phyloP scores from a whole-genome alignment of 2,797 vertebrate species.

The Tokudaia tokunoshimensis region DNA sequence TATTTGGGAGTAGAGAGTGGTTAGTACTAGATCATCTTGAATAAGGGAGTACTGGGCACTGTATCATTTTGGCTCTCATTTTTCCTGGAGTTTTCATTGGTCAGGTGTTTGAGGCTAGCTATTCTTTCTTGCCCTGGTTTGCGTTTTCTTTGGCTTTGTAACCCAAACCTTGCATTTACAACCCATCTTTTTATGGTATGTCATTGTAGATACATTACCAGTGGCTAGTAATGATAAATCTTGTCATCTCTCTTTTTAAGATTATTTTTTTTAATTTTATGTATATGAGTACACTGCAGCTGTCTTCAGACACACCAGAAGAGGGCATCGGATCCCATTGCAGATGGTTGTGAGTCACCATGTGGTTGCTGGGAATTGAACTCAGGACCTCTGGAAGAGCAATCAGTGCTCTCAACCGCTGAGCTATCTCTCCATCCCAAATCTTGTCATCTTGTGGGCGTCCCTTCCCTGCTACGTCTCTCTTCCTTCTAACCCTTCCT shows the following conservation, averaged over 20 bases:
- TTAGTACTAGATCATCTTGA: not conserved
- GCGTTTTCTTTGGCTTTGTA: not conserved
- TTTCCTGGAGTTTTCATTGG: not conserved
- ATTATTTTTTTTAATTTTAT: not conserved
- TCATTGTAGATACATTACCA: not conserved
- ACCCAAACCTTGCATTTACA: not conserved
- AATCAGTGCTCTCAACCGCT: not conserved
- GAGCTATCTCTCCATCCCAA: not conserved
- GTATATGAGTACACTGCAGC: not conserved
- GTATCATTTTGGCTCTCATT: not conserved
- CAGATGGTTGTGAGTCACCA: not conserved
- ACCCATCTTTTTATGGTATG: not conserved
- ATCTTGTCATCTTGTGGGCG: not conserved
- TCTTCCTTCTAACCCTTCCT: not conserved
- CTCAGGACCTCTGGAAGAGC: not conserved
- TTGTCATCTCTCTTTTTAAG: not conserved
- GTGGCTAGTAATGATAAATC: not conserved
- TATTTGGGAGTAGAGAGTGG: not conserved
- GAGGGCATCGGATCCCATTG: not conserved
- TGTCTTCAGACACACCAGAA: not conserved
- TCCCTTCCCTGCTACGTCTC: not conserved
- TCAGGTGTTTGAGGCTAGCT: not conserved
- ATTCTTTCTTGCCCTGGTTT: not conserved
- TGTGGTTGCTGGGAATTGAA: not conserved
- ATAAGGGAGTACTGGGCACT: not conserved